Evolutionary conservation across 1,140 invertebrate genomes (phyloP), one percentile per base, ranked within the genome.

Genomic region (Aphaenogaster rudis): DNA sequence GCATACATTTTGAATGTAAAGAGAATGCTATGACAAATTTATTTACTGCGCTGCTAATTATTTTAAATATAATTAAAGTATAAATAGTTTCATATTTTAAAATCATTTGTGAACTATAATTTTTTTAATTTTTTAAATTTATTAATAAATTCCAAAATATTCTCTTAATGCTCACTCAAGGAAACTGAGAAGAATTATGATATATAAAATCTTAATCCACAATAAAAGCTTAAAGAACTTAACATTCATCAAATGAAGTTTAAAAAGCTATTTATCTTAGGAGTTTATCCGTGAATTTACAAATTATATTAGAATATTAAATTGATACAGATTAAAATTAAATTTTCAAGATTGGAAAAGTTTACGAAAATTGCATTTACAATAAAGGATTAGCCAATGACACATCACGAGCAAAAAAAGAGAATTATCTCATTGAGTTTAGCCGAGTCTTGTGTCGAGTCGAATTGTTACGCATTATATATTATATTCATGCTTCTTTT

Each of bases 341-440:
- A 64, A 7, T 64, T 69, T 28, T 64, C 39, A 59, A 28, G 0
- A 48, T n/a, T 36, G 3, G n/a, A 6, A 36, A 48, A 63, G 21
- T 5, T 78, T 59, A 42, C 9, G 8, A 63, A 63, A 50, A 36
- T 3, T 78, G 28, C 9, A 52, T 33, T 67, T 21, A 28, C 48
- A 81, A 81, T 81, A 81, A 81, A 28, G 45, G 48, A 81, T 69
- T 71, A 71, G 21, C 59, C 42, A 77, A n/a, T 17, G 54, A 28
- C 11, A n/a, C 33, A 8, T 66, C 2, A 21, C 2, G 33, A 69
- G 15, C 36, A 45, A 54, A 81, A 50, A 54, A 48, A 81, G 28
- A 81, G 33, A 69, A n/a, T 52, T 52, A 52, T 42, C 6, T 52
- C 21, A 45, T 48, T 17, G 17, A 71, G 17, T 54, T 57, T 69